Evolutionary conservation across 2,888 invertebrate genomes (phyloP), one percentile per base, ranked within the genome.

Genomic region (Philonicus albiceps): DNA sequence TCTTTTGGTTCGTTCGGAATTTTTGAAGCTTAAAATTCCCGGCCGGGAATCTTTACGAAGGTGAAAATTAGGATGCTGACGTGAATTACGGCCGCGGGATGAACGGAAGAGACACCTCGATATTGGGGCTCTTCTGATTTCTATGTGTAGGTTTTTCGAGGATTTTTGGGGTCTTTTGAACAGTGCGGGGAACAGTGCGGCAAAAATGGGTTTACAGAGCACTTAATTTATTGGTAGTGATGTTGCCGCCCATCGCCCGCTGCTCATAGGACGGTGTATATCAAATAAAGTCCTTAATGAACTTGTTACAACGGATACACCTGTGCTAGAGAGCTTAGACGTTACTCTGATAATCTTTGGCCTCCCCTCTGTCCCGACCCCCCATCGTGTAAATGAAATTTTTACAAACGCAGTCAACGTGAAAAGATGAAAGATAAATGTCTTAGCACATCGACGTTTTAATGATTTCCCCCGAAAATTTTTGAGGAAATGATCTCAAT

Each of bases 11-110:
- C 85, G 75, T 75, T 85, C 75, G 75, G 85, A 85, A 85, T 85
- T 85, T 85, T 85, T 85, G 85, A 75, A 75, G 85, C 85, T 85
- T 75, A 75, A 85, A 85, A 85, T 85, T 85, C 85, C 75, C 49
- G 53, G 37, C 49, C 75, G 85, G 75, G 85, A 75, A 75, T 75
- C 85, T 73, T 53, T 74, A 53, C 31, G 37, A 85, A 85, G 85
- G 85, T 85, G 85, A 85, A 75, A 85, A 85, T 85, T 85, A 75
- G 85, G 85, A 84, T 73, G 84, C 84, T 84, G 84, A 84, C 84
- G 73, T 84, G 84, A 72, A 84, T 73, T 72, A 55, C 37, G 30
- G 30, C 27, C 22, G 72, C 19, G 43, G 73, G 84, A 73, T 55
- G 49, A 55, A n/a, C 30, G 81, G 16, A 30, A 30, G 34, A 30